phyloP scores from a whole-genome alignment of 2,797 vertebrate species.

The Percopsis omiscomaycus region DNA sequence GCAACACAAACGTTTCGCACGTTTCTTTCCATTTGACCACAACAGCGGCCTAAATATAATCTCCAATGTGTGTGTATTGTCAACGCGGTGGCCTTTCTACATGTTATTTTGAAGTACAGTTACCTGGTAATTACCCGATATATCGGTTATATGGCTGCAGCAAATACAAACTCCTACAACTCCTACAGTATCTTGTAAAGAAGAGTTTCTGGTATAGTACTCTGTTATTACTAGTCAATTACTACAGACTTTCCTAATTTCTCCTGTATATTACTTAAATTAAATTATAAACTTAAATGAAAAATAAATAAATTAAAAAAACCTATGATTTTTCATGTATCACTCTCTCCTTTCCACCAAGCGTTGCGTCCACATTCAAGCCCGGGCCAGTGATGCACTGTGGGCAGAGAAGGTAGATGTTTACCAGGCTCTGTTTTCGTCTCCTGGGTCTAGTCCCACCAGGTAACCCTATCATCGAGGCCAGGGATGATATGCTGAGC shows the following conservation, averaged over 20 bases:
- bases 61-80: neutral
- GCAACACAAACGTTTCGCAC: conserved; percentile 8
- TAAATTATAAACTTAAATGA: neutral
- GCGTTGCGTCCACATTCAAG: neutral
- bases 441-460: conserved; percentile 82
- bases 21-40: neutral
- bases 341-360: neutral
- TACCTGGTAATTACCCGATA: no score
- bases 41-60: neutral
- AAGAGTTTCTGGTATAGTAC: no score
- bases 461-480: conserved; percentile 89
- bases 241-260: no score
- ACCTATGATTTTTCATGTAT: no score
- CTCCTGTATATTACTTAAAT: no score
- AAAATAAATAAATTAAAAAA: neutral
- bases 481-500: conserved; percentile 84
- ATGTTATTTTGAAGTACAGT: no score
- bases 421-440: conserved; percentile 27
- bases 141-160: no score
- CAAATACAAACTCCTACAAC: no score
- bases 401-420: conserved; percentile 5
- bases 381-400: neutral
- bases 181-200: no score
- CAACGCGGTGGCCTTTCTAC: no score
- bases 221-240: no score